These are phyloP conservation scores for Asarcornis scutulata DNA, from an alignment of 2,113 vertebrate genomes.

Conservation along the genomic window DNA sequence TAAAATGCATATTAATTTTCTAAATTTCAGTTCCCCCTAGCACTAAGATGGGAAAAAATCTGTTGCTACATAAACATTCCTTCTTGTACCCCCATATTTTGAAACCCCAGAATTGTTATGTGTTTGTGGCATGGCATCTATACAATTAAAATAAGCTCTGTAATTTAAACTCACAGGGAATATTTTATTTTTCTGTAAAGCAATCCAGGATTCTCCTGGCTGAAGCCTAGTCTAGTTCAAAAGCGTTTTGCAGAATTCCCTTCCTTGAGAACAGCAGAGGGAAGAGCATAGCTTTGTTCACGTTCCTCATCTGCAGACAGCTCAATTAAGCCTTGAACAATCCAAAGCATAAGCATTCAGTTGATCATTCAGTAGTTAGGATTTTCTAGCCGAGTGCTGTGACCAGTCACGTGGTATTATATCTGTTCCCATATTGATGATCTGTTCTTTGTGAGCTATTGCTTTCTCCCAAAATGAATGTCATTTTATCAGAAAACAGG, in stretches of 20 bases:
- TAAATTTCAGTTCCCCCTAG: not conserved
- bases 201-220: not conserved
- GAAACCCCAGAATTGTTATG: not conserved
- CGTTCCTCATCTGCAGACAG: not conserved
- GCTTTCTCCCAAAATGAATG: constrained; percentile 47
- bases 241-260: not conserved
- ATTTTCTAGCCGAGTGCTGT: not conserved
- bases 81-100: not conserved
- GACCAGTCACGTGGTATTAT: not conserved
- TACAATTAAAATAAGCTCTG: not conserved
- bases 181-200: not conserved
- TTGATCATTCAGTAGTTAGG: not conserved
- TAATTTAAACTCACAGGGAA: not conserved
- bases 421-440: constrained; percentile 35
- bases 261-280: not conserved
- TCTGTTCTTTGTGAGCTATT: constrained; percentile 27
- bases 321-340: not conserved
- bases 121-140: not conserved
- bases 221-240: not conserved
- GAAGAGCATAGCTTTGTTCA: not conserved
- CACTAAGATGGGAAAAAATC: not conserved
- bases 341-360: not conserved
- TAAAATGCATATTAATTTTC: constrained; percentile 28
- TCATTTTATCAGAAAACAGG: constrained; percentile 65
- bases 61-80: not conserved